A percentile compares a stretch with the other conserved stretches of the same genome.
Conservation (phyloP, 2,888 invertebrate genomes). For the Philhelius pedissequus region DNA sequence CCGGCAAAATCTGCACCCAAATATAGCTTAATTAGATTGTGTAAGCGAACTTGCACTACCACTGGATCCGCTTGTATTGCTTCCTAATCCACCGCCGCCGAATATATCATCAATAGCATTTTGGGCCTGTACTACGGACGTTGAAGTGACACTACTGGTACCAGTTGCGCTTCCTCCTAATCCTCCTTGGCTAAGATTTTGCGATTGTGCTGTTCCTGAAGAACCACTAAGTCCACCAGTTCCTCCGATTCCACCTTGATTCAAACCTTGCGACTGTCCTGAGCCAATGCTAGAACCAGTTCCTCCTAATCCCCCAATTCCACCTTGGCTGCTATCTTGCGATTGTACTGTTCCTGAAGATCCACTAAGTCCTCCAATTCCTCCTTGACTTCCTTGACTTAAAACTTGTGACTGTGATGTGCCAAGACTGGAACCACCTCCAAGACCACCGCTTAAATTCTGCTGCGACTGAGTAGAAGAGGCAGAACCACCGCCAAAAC, state of each 20-base stretch:
- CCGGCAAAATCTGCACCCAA: neutral
- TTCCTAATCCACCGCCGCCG: conserved; percentile 11
- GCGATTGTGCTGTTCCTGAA: neutral
- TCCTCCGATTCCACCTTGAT: neutral
- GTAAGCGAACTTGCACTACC: neutral
- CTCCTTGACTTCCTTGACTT: neutral
- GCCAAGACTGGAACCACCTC: neutral
- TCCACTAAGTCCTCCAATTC: neutral
- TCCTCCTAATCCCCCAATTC: conserved; percentile 5
- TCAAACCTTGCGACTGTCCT: neutral
- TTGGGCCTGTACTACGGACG: neutral
- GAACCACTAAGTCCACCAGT: neutral
- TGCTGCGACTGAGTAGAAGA: neutral
- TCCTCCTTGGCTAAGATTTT: conserved; percentile 20
- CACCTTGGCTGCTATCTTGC: conserved; percentile 3
- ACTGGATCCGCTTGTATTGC: neutral
- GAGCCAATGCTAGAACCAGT: neutral
- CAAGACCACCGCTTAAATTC: neutral
- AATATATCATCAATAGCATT: conserved; percentile 15
- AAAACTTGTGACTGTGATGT: neutral
- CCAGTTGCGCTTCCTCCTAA: neutral
- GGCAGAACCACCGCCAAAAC: neutral
- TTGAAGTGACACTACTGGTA: neutral
- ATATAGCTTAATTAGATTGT: neutral
- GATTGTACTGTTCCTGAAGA: neutral